phyloP scores from a whole-genome alignment of 2,113 vertebrate species.

The Melospiza melodia region DNA sequence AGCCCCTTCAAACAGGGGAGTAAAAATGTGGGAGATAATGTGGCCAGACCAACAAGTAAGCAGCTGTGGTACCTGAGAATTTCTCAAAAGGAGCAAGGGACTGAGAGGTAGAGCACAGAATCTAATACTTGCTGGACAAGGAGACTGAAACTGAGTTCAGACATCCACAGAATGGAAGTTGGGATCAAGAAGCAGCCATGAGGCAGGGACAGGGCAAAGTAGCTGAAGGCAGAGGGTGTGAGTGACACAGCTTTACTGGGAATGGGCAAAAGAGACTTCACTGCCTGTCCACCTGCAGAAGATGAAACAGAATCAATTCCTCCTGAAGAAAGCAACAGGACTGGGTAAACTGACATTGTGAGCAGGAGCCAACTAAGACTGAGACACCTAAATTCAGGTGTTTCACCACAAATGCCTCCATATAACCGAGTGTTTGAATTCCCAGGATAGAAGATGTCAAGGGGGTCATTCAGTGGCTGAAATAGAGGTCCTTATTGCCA shows the following conservation, averaged over 20 bases:
- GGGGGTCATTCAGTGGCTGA: not conserved
- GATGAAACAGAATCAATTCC: not conserved
- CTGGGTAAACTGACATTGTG: not conserved
- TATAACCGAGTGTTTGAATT: not conserved
- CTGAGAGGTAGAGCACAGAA: not conserved
- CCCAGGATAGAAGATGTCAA: not conserved
- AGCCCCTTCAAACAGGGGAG: not conserved
- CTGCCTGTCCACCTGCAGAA: not conserved
- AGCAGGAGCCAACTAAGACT: not conserved
- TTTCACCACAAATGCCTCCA: not conserved
- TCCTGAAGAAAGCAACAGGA: not conserved
- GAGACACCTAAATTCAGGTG: not conserved
- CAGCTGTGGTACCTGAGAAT: not conserved
- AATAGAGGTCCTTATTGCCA: not conserved
- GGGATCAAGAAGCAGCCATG: not conserved
- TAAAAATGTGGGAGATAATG: not conserved
- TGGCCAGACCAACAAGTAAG: not conserved
- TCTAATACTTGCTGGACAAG: not conserved
- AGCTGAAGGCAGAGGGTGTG: not conserved
- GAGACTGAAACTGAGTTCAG: not conserved
- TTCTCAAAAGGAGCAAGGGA: not conserved
- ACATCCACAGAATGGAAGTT: not conserved
- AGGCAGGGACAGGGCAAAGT: not conserved
- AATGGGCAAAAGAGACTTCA: not conserved
- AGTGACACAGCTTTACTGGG: not conserved